phyloP scores from a whole-genome alignment of 1,140 invertebrate genomes.

The Fopius arisanus region DNA sequence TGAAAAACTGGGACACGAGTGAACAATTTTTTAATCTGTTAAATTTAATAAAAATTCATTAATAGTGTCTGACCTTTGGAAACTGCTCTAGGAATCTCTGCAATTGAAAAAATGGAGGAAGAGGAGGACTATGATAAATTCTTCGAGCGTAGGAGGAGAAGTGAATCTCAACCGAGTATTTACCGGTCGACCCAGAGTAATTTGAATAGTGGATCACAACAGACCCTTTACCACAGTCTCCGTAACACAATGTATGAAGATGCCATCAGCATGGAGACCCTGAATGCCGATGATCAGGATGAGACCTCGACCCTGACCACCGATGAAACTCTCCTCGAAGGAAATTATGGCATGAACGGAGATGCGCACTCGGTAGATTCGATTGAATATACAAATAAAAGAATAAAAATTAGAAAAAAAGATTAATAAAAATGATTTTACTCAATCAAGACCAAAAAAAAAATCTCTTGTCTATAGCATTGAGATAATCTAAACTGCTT shows the following conservation, averaged over 20 bases:
- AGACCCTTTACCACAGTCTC: slow-evolving; percentile 46
- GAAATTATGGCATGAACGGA: slow-evolving; percentile 37
- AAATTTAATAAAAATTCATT: too few relatives aligned
- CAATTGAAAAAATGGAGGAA: slow-evolving; percentile 42
- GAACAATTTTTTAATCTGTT: too few relatives aligned
- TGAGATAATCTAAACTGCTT: too few relatives aligned
- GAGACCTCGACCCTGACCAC: slow-evolving; percentile 36
- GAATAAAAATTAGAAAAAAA: slow-evolving; percentile 8
- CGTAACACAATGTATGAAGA: slow-evolving; percentile 42
- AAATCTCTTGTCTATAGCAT: too few relatives aligned
- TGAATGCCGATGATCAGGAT: slow-evolving; percentile 31
- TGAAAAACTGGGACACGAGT: too few relatives aligned
- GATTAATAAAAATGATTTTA: too few relatives aligned
- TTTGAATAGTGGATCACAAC: slow-evolving; percentile 38
- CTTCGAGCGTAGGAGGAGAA: slow-evolving; percentile 13
- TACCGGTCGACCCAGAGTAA: slow-evolving; percentile 41
- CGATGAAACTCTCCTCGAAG: slow-evolving; percentile 42
- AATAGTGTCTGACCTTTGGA: not conserved
- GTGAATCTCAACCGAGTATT: slow-evolving; percentile 34
- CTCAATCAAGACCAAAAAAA: too few relatives aligned
- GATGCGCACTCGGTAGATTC: slow-evolving; percentile 38
- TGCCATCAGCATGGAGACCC: slow-evolving; percentile 37
- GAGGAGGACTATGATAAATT: slow-evolving; percentile 40
- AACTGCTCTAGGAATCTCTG: too few relatives aligned
- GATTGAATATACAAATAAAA: too few relatives aligned